Evolutionary conservation across 2,888 invertebrate species (phyloP), one percentile per base, ranked within the genome.

Genomic region (Stenolophus ochropezus): DNA sequence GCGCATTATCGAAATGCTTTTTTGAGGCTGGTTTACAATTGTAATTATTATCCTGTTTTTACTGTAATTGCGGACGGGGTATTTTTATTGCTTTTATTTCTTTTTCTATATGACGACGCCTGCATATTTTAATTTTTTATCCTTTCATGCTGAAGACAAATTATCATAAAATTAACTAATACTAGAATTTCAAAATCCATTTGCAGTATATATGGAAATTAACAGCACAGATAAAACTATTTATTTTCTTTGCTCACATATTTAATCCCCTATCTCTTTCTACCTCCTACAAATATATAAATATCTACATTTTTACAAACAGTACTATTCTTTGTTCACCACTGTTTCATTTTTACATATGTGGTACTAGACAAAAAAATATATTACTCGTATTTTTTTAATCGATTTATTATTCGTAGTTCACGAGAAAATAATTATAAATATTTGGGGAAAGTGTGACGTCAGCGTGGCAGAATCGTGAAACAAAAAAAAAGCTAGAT

Each of bases 1-100:
- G 61, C 61, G 61, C 61, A 61, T 61, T 61, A 61, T 61, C 25
- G 61, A 61, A 61, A 61, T 61, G 20, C 56, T 61, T 61, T 61
- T 61, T 23, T 61, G n/a, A 61, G 2, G 61, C 14, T 23, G n/a
- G 11, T 61, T 61, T 61, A 25, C n/a, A 61, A 25, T 61, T 61
- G 21, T 61, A 61, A 61, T 61, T 14, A 61, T 61, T 61, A 61
- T 61, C 23, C 61, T 61, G 61, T 25, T 61, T 61, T 27, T 61
- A 25, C 25, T 61, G n/a, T 21, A 61, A 21, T 61, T 61, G 61
- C 14, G 21, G n/a, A 21, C 23, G n/a, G 4, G 11, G 21, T 56
- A 21, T 56, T 56, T 61, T 61, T 25, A 61, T 61, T 14, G 8
- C 61, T 25, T 61, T 61, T 23, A 21, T 18, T 61, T 61, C 14